A percentile compares a stretch with the other conserved stretches of the same genome.
These are phyloP conservation scores for Listronotus bonariensis DNA, from an alignment of 1,140 invertebrate genomes.

Conservation along the genomic window DNA sequence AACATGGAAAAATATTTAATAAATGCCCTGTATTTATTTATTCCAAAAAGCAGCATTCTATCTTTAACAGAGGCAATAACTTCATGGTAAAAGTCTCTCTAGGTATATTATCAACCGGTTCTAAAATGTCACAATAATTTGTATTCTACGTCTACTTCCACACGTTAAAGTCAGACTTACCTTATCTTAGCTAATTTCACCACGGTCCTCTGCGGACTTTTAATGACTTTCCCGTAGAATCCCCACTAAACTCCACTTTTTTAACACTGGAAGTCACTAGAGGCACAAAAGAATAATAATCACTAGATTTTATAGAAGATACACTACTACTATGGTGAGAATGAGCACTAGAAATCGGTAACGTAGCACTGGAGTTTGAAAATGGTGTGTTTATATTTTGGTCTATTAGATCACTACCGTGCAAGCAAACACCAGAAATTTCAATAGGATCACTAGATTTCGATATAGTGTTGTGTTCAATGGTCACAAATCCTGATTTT, in stretches of 20 bases:
- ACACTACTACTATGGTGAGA: constrained; percentile 39
- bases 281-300: constrained; percentile 44
- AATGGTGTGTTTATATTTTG: background rate
- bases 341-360: constrained; percentile 16
- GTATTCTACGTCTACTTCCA: background rate
- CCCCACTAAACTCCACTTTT: constrained; percentile 38
- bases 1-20: too few relatives aligned
- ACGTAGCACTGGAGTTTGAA: constrained; percentile 15
- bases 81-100: too few relatives aligned
- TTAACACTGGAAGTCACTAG: constrained; percentile 21
- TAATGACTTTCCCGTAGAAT: constrained; percentile 42
- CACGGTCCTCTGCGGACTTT: constrained; percentile 49
- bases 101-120: too few relatives aligned
- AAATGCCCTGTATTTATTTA: too few relatives aligned
- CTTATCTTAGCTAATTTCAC: constrained; percentile 54
- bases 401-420: too few relatives aligned
- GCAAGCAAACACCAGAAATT: background rate
- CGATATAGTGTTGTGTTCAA: background rate
- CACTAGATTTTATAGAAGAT: constrained; percentile 51
- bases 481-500: background rate
- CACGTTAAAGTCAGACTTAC: constrained; percentile 36
- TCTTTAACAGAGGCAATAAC: too few relatives aligned
- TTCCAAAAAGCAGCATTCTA: too few relatives aligned
- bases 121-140: too few relatives aligned
- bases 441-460: background rate